phyloP scores from a whole-genome alignment of 2,113 vertebrate species.

The Eclectus roratus region DNA sequence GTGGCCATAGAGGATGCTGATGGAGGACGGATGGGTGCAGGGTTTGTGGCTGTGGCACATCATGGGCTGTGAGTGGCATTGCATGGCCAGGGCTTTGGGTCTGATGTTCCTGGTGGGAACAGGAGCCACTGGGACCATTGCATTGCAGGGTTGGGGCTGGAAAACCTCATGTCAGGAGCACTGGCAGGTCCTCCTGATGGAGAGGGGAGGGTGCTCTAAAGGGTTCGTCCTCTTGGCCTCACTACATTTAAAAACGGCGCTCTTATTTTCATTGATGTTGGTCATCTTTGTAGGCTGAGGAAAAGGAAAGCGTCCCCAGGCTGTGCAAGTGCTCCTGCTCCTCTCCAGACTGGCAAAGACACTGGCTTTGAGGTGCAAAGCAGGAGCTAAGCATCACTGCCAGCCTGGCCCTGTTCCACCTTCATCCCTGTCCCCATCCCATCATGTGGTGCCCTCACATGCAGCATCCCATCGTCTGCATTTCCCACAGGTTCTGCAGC shows the following conservation, averaged over 20 bases:
- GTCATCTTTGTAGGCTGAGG: background rate
- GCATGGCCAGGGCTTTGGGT: fast-evolving
- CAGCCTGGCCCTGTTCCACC: background rate
- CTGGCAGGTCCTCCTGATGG: background rate
- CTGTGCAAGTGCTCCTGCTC: background rate
- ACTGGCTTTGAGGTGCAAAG: fast-evolving
- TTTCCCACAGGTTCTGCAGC: background rate
- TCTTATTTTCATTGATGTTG: background rate
- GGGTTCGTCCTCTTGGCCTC: background rate
- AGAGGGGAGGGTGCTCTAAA: background rate
- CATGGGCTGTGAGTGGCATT: background rate
- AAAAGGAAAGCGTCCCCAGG: background rate
- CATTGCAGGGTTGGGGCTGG: background rate
- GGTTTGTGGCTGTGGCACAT: background rate
- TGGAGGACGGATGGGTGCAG: fast-evolving
- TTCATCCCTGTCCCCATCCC: background rate
- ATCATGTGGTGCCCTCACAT: fast-evolving
- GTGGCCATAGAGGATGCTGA: fast-evolving
- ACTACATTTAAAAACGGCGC: background rate
- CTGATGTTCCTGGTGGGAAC: fast-evolving
- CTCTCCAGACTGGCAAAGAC: background rate
- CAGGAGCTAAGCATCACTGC: background rate
- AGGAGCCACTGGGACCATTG: background rate
- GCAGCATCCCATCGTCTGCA: fast-evolving
- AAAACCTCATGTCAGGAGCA: fast-evolving